Percentiles rank a stretch among this genome's conserved stretches.
These are phyloP conservation scores for Pantala flavescens DNA, from an alignment of 1,140 invertebrate genomes.

Conservation along the genomic window DNA sequence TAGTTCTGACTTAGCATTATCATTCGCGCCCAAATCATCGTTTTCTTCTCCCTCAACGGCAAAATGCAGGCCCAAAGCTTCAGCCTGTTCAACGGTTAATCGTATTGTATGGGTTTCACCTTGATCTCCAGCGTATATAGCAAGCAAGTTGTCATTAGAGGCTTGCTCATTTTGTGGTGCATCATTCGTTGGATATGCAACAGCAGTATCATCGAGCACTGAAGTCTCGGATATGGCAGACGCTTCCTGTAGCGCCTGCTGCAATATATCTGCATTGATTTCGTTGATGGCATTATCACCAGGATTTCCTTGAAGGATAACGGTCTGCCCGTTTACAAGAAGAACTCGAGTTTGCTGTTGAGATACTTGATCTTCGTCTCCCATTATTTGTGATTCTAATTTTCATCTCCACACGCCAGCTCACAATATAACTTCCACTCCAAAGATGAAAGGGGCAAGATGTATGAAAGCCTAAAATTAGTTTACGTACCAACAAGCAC, in stretches of 20 bases:
- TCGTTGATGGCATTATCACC: constrained; percentile 20
- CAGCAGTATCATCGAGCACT: constrained; percentile 20
- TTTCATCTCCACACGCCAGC: constrained; percentile 3
- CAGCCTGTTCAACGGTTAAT: constrained; percentile 22
- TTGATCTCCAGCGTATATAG: constrained; percentile 25
- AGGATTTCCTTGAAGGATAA: constrained; percentile 21
- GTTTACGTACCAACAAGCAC: not conserved
- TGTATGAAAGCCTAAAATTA: not conserved
- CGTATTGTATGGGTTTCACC: constrained; percentile 22
- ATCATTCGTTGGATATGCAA: constrained; percentile 11
- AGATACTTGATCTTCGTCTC: constrained; percentile 18
- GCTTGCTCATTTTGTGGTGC: constrained; percentile 17
- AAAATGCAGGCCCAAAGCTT: constrained; percentile 21
- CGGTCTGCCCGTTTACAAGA: constrained; percentile 20
- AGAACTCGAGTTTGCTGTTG: constrained; percentile 22
- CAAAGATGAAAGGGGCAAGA: not conserved
- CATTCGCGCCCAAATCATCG: constrained; percentile 10
- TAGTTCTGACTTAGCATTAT: constrained; percentile 17
- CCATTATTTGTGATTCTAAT: constrained; percentile 19
- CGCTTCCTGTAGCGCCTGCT: constrained; percentile 34
- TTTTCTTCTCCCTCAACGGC: constrained; percentile 12
- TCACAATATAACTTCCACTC: not conserved
- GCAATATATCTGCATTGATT: constrained; percentile 33
- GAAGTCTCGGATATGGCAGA: constrained; percentile 21
- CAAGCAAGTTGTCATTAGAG: constrained; percentile 22